Percentiles rank a stretch among this genome's conserved stretches.
These are phyloP conservation scores for Limonius californicus DNA, from an alignment of 1,140 invertebrate genomes.

Conservation along the genomic window DNA sequence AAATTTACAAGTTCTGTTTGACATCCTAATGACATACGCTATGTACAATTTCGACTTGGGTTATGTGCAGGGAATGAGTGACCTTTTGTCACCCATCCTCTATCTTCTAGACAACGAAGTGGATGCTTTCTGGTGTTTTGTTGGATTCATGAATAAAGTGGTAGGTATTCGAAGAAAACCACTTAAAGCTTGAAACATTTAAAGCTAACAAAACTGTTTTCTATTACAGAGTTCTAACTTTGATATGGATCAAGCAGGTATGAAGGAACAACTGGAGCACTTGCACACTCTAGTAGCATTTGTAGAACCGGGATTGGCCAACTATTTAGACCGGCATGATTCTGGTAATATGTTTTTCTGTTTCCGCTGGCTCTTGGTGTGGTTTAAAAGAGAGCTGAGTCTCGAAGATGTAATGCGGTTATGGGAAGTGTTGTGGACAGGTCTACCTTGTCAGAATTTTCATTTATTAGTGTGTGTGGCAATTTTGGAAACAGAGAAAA, in stretches of 20 bases:
- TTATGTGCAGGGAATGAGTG: conserved; percentile 96
- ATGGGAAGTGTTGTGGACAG: conserved; percentile 88
- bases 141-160: conserved; percentile 95
- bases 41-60: conserved; percentile 99
- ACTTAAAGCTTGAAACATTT: too few relatives aligned
- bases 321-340: conserved; percentile 86
- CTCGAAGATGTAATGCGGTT: conserved; percentile 71
- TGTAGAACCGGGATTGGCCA: conserved; percentile 77
- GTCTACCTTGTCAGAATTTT: conserved; percentile 89
- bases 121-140: conserved; percentile 99
- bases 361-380: conserved; percentile 87
- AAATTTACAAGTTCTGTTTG: conserved; percentile 79
- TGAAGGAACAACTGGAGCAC: conserved; percentile 89
- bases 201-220: too few relatives aligned
- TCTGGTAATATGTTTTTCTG: conserved; percentile 99
- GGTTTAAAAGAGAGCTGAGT: conserved; percentile 79
- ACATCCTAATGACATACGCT: conserved; percentile 98
- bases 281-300: conserved; percentile 78
- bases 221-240: conserved; percentile 82
- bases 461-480: conserved; percentile 88
- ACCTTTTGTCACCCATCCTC: conserved; percentile 90
- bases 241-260: conserved; percentile 95
- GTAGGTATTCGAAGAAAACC: too few relatives aligned
- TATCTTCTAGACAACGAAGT: conserved; percentile 88
- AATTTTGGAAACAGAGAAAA: conserved; percentile 85